Base-by-base conservation (phyloP, 2,888 invertebrate species). In the Linnaemya tessellans region DNA sequence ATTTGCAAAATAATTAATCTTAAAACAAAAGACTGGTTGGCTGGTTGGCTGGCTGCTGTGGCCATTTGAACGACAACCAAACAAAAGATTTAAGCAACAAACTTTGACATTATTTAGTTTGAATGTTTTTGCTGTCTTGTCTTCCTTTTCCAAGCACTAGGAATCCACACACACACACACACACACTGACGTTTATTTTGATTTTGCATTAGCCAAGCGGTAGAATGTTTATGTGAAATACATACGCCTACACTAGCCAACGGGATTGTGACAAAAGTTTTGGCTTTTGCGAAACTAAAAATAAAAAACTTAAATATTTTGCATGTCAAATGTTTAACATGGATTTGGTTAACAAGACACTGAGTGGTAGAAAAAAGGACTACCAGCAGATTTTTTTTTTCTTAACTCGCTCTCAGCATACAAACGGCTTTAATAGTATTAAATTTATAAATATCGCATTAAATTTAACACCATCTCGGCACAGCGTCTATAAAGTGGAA, bases 31-130 rank as follows among this genome's bases (percentile, higher is more conserved):
- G 51, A 51, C 58, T 68, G 11, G 3, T 51, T n/a, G n/a, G 20
- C 11, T 4, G 25, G 13, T 60, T 30, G 5, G 3, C 5, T 41
- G 18, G 51, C 22, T 80, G 73, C 49, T 51, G 25, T 3, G 22
- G 30, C n/a, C 68, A 22, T 64, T 41, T 56, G 15, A n/a, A 58
- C 25, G 38, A 13, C 65, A 65, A 11, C 41, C n/a, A 80, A 82
- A 77, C 70, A 82, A 77, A 82, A 82, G 77, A 77, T 70, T 77
- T 82, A 65, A 82, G 77, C 82, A 82, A 82, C 64, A 65, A 71
- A 82, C 82, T 82, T 77, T 82, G 77, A 71, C 70, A 82, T 82
- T 82, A 82, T 71, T 77, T 80, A 22, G 11, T 43, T 49, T 30
- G 30, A 30, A 18, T n/a, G 10, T 25, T 18, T 38, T 58, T 30